Evolutionary conservation across 2,888 invertebrate genomes (phyloP).

Genomic region (Philereme transversata): DNA sequence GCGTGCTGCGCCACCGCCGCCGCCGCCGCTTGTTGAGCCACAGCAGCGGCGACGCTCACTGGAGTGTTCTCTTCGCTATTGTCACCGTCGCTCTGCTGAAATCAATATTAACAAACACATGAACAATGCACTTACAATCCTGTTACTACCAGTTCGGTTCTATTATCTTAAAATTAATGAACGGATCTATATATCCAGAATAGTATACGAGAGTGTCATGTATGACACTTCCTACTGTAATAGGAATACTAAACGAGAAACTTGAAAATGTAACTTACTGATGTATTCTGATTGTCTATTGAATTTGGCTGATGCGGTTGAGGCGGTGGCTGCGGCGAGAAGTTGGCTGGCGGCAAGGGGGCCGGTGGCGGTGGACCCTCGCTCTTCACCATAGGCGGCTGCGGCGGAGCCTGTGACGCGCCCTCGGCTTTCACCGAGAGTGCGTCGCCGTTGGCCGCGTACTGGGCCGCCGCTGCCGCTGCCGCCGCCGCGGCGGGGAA

Average conservation of each 20-base stretch:
- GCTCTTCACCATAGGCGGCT: slow-evolving; percentile 78
- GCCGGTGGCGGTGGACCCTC: slow-evolving; percentile 79
- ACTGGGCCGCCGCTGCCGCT: slow-evolving; percentile 85
- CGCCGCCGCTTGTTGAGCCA: slow-evolving; percentile 70
- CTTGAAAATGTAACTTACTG: slow-evolving; percentile 57
- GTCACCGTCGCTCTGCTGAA: slow-evolving; percentile 76
- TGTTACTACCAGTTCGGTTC: no score
- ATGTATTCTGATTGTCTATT: slow-evolving; percentile 84
- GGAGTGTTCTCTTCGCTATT: slow-evolving; percentile 81
- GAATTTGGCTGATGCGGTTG: slow-evolving; percentile 78
- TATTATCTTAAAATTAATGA: no score
- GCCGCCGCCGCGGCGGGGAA: slow-evolving; percentile 87
- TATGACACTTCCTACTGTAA: no score
- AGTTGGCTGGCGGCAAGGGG: slow-evolving; percentile 73
- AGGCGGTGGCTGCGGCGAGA: slow-evolving; percentile 75
- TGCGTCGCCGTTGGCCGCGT: slow-evolving; percentile 81
- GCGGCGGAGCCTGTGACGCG: slow-evolving; percentile 54
- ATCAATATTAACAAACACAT: slow-evolving; percentile 7
- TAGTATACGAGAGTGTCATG: no score
- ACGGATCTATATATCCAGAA: no score
- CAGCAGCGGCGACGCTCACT: slow-evolving; percentile 76
- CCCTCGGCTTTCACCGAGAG: slow-evolving; percentile 79
- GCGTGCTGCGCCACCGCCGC: slow-evolving; percentile 61
- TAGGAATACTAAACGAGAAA: no score
- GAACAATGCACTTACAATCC: no score